Evolutionary conservation across 2,888 invertebrate genomes (phyloP), one percentile per base, ranked within the genome.

Genomic region (Tinea trinotella): DNA sequence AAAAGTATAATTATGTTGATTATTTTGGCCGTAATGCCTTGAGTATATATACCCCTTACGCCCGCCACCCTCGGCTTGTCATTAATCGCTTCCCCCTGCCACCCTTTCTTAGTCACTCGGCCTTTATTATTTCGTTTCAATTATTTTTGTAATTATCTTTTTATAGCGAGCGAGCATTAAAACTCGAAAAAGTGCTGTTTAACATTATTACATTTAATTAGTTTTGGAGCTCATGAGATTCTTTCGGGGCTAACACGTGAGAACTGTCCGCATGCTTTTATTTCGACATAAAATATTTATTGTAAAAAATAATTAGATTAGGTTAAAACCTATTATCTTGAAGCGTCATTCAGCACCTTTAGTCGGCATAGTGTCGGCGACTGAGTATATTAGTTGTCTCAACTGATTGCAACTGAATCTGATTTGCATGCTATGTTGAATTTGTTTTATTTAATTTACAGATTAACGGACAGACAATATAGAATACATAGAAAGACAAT

Each of bases 91-190:
- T 70, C 71, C 70, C 62, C 58, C 61, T 58, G 62, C 63, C 63
- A 64, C 66, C 63, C 62, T 55, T 54, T 60, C 66, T 67, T 65
- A 62, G 70, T 65, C 71, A 18, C 52, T 35, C 35, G 24, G 48
- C 77, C 76, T 82, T 81, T 81, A 84, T 83, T 83, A 84, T 85
- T 85, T 84, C 84, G 83, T 83, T 85, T 85, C 83, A 84, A 84
- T 84, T 85, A 85, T 85, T 83, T 85, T 84, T 75, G 81, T 84
- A 83, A 84, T 84, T 84, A 84, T 84, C 83, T 84, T 85, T 84
- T 85, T 85, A 85, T 80, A 79, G 82, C 79, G 69, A 70, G 72
- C 68, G 69, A 69, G 74, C 82, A 83, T 84, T 83, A 82, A 83
- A 83, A 81, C 77, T 80, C 76, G 74, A 77, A 83, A 84, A 69